A percentile compares a stretch with the other conserved stretches of the same genome.
phyloP scores from a whole-genome alignment of 2,113 vertebrate genomes.

The Riparia riparia region DNA sequence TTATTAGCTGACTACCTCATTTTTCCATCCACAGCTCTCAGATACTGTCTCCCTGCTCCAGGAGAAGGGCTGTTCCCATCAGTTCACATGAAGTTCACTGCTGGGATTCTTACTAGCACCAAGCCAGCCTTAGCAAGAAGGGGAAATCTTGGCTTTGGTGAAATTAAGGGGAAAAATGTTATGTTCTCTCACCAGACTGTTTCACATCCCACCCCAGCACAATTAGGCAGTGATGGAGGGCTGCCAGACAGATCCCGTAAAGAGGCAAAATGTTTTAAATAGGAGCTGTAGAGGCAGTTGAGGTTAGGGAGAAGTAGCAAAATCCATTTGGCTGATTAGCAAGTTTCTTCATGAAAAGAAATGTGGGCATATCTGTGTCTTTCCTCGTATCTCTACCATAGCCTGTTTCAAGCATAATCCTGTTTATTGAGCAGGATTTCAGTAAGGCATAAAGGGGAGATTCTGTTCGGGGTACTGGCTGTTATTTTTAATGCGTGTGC shows the following conservation, averaged over 20 bases:
- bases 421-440: conserved; percentile 3
- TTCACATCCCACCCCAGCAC: neutral
- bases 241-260: neutral
- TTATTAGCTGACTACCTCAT: conserved; percentile 5
- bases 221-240: neutral
- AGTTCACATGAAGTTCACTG: conserved; percentile 28
- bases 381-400: neutral
- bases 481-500: neutral
- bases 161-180: neutral
- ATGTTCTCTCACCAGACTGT: neutral
- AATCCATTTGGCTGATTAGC: conserved; percentile 6
- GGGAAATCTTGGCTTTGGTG: neutral
- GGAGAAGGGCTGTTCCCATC: neutral
- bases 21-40: neutral
- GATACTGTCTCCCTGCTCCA: neutral
- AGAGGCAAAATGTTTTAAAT: neutral
- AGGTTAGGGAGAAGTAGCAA: neutral
- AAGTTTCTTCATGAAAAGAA: neutral
- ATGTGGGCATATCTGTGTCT: neutral
- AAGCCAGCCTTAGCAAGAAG: neutral
- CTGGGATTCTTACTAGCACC: neutral
- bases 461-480: neutral
- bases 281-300: neutral
- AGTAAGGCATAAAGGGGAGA: neutral
- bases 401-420: neutral